Conservation (phyloP, 2,797 vertebrate species). For the Thripadectes ignobilis region DNA sequence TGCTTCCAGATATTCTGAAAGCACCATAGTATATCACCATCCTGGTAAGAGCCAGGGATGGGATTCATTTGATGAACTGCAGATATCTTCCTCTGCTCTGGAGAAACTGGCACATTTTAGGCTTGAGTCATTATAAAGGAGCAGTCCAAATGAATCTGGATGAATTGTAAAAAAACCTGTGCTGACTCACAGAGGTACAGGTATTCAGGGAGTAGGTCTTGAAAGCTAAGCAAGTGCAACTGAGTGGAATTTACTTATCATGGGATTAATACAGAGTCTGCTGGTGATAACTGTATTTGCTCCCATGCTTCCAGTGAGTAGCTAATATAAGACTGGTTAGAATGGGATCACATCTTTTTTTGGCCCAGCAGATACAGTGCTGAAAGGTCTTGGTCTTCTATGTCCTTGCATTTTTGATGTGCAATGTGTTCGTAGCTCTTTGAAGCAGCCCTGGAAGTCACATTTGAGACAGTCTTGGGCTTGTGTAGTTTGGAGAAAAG, state of each 20-base stretch:
- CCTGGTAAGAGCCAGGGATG: background rate
- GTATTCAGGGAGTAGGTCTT: background rate
- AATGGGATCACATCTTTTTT: background rate
- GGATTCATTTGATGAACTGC: background rate
- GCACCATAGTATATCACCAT: background rate
- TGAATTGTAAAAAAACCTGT: background rate
- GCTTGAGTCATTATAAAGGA: background rate
- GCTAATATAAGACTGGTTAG: background rate
- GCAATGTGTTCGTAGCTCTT: background rate
- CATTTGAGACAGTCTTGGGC: background rate
- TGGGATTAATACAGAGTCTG: background rate
- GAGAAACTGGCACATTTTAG: background rate
- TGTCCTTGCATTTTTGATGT: background rate
- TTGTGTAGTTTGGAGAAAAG: background rate
- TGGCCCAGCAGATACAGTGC: background rate
- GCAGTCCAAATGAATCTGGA: background rate
- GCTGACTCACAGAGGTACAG: background rate
- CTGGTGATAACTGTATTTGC: background rate
- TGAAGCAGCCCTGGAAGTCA: background rate
- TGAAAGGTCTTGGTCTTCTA: background rate
- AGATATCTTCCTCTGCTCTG: background rate
- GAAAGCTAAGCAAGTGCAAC: background rate
- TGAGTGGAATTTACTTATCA: background rate
- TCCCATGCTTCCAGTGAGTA: accelerated
- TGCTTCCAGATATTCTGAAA: background rate